Conservation (phyloP, 2,888 invertebrate genomes). For the Chirona hameri region DNA sequence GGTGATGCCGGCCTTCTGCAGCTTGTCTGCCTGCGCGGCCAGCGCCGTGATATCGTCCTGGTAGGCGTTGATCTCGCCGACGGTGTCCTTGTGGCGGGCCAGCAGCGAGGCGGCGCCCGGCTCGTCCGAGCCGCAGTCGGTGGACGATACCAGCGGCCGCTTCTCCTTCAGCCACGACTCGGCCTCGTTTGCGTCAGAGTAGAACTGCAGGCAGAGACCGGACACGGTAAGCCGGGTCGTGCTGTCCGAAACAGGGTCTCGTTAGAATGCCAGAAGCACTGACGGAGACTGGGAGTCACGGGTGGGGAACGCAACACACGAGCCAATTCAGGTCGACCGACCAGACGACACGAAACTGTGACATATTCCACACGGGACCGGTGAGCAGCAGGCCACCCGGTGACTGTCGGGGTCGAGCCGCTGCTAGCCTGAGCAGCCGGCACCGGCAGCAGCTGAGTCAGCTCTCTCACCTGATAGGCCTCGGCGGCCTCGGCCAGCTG, state of each 20-base stretch:
- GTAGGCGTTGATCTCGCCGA: slow-evolving; percentile 85
- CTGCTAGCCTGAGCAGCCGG: no score
- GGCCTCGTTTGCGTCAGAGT: slow-evolving; percentile 95
- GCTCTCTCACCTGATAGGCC: slow-evolving; percentile 74
- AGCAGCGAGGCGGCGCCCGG: slow-evolving; percentile 83
- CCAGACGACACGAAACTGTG: no score
- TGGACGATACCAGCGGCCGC: slow-evolving; percentile 80
- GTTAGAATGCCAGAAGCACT: no score
- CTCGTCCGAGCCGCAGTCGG: slow-evolving; percentile 89
- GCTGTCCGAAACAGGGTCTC: no score
- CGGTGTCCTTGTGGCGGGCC: slow-evolving; percentile 78
- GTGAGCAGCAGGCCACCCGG: no score
- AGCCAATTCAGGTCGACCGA: no score
- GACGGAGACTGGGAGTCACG: no score
- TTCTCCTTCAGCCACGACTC: slow-evolving; percentile 98
- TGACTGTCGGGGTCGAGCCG: no score
- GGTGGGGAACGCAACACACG: no score
- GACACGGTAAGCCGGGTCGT: not conserved
- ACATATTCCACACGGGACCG: no score
- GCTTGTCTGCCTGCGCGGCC: slow-evolving; percentile 70
- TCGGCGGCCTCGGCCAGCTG: slow-evolving; percentile 83
- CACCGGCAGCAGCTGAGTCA: no score
- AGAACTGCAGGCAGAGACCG: slow-evolving; percentile 53
- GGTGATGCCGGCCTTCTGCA: slow-evolving; percentile 71
- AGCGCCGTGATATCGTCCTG: slow-evolving; percentile 78